Evolutionary conservation across 2,888 invertebrate species (phyloP).

Genomic region (Horisme vitalbata): DNA sequence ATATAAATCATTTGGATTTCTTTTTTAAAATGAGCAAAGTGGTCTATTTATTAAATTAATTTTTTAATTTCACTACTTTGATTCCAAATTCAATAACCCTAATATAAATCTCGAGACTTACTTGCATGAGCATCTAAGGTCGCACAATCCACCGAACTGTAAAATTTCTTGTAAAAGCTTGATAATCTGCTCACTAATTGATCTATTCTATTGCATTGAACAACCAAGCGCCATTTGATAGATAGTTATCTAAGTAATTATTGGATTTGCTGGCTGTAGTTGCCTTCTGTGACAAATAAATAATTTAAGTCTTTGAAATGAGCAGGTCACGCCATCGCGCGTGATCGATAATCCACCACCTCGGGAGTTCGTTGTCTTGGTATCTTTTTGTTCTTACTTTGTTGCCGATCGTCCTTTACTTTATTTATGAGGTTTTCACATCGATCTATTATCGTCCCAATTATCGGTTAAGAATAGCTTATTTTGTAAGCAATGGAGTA

Average conservation of each 20-base stretch:
- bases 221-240: background rate
- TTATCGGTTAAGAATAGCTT: constrained; percentile 13
- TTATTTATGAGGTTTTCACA: constrained; percentile 37
- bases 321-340: constrained; percentile 13
- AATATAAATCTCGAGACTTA: background rate
- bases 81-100: background rate
- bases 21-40: too few species aligned
- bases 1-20: too few species aligned
- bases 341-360: constrained; percentile 2
- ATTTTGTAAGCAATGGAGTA: constrained; percentile 4
- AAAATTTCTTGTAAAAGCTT: background rate
- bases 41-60: too few species aligned
- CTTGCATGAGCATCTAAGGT: background rate
- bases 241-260: background rate
- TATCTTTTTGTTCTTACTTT: background rate
- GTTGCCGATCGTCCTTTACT: constrained; percentile 26
- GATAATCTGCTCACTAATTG: background rate
- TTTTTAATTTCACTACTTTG: too few species aligned
- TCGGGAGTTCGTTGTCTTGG: background rate
- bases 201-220: background rate
- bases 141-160: background rate
- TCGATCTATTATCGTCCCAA: constrained; percentile 14
- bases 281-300: background rate
- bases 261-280: background rate
- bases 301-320: background rate